A percentile compares a stretch with the other conserved stretches of the same genome.
Evolutionary conservation across 2,113 vertebrate species (phyloP).

Genomic region (Leptocoma aspasia): DNA sequence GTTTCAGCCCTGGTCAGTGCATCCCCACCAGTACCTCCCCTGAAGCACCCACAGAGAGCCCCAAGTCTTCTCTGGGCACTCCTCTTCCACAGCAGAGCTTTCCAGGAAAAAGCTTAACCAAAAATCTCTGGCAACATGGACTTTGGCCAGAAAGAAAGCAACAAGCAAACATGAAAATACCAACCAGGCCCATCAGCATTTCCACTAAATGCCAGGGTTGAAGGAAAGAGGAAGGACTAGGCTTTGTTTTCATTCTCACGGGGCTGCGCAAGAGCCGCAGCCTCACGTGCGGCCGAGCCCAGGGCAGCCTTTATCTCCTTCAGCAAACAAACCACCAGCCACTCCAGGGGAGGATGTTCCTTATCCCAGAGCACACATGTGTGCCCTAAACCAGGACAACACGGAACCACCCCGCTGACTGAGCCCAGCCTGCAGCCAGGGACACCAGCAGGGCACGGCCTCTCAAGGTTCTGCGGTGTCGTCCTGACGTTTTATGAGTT

Average conservation of each 20-base stretch:
- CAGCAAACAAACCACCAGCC: not conserved
- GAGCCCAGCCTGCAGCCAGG: not conserved
- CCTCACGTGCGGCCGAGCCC: not conserved
- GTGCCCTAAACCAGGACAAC: too few relatives aligned
- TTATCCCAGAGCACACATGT: accelerated
- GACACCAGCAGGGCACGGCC: accelerated
- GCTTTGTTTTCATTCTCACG: not conserved
- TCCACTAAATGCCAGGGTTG: not conserved
- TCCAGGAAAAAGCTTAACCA: not conserved
- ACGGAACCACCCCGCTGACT: accelerated
- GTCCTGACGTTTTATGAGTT: too few relatives aligned
- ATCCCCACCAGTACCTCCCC: accelerated
- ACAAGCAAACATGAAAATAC: not conserved
- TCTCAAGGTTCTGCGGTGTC: not conserved
- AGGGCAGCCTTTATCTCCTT: not conserved
- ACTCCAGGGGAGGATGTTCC: not conserved
- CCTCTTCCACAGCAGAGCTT: not conserved
- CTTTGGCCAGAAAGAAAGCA: not conserved
- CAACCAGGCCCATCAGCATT: not conserved
- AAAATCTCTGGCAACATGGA: not conserved
- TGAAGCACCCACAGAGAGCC: not conserved
- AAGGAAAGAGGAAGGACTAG: not conserved
- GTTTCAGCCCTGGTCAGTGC: not conserved
- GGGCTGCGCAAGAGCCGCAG: not conserved
- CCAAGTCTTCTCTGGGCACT: accelerated